Percentiles rank a stretch among this genome's conserved stretches.
phyloP scores from a whole-genome alignment of 1,140 invertebrate species.

The Ceratina japonica region DNA sequence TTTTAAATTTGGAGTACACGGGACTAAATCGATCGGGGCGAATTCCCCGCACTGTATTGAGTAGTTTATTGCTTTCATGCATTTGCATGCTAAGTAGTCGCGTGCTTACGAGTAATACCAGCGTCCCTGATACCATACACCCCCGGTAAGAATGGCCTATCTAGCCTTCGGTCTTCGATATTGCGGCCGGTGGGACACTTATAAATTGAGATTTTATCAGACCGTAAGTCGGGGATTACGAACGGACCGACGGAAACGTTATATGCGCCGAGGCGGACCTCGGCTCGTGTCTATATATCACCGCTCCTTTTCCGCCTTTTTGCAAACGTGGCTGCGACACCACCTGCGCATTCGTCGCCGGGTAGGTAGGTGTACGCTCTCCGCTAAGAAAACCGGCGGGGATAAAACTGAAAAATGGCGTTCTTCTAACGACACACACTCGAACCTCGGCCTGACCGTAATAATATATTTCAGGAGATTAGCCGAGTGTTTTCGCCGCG shows the following conservation, averaged over 20 bases:
- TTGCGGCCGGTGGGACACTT: conserved; percentile 77
- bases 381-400: conserved; percentile 39
- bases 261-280: conserved; percentile 47
- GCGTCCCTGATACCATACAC: conserved; percentile 76
- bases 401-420: conserved; percentile 46
- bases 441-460: conserved; percentile 27
- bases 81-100: conserved; percentile 79
- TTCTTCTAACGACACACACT: conserved; percentile 37
- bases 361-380: conserved; percentile 27
- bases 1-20: conserved; percentile 66
- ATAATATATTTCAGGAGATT: conserved; percentile 42
- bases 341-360: conserved; percentile 51
- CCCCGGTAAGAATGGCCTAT: conserved; percentile 75
- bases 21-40: conserved; percentile 72
- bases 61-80: conserved; percentile 80
- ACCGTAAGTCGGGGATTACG: conserved; percentile 62
- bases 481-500: conserved; percentile 25
- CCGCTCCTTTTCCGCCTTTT: conserved; percentile 58
- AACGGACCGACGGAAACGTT: conserved; percentile 59
- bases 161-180: conserved; percentile 78
- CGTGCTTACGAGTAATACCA: conserved; percentile 78
- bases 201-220: conserved; percentile 78
- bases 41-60: conserved; percentile 77
- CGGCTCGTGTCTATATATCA: conserved; percentile 55
- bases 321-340: conserved; percentile 40